Evolutionary conservation across 1,140 invertebrate species (phyloP), one percentile per base, ranked within the genome.

Genomic region (roundworm (Caenorhabditis elegans)): DNA sequence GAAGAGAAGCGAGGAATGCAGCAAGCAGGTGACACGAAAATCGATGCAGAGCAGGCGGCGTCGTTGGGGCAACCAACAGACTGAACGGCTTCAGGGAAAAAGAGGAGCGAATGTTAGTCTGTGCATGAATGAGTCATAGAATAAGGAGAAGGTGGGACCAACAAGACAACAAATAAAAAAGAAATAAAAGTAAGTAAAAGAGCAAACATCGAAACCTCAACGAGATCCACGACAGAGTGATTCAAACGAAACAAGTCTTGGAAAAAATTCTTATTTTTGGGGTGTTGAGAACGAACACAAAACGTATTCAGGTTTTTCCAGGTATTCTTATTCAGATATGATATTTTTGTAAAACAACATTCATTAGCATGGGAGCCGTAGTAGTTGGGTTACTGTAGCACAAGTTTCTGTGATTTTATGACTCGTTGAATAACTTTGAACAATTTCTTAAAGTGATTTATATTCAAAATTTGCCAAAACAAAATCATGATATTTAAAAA

Each of bases 21-120:
- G 28, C 60, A 70, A 36, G 60, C 60, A 70, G 60, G 60, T 39
- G 60, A 39, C 60, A 22, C 60, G 60, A 70, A 70, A 70, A 70
- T 70, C 60, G 60, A 70, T 70, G 60, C 22, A 34, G 60, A 70
- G 60, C 60, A 70, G 60, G 60, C 60, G 17, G 60, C 34, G 60
- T 70, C 34, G 60, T 39, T 70, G 31, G 13, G 60, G 60, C 34
- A 70, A 70, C 60, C 60, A 70, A n/a, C 0, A 28, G 60, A 17
- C n/a, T 70, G 60, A 70, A 70, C 60, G 60, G 60, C 60, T 36
- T 70, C 60, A 39, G 19, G 26, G 17, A 70, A n/a, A 39, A 19
- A 70, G 39, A 70, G 22, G 10, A 39, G 60, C 31, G 24, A 34
- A 60, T n/a, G 51, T 10, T 11, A 26, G 17, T 55, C 28, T 34